A percentile compares a stretch with the other conserved stretches of the same genome.
These are phyloP conservation scores for Caiman crocodilus DNA, from an alignment of 2,797 vertebrate genomes.

Conservation along the genomic window DNA sequence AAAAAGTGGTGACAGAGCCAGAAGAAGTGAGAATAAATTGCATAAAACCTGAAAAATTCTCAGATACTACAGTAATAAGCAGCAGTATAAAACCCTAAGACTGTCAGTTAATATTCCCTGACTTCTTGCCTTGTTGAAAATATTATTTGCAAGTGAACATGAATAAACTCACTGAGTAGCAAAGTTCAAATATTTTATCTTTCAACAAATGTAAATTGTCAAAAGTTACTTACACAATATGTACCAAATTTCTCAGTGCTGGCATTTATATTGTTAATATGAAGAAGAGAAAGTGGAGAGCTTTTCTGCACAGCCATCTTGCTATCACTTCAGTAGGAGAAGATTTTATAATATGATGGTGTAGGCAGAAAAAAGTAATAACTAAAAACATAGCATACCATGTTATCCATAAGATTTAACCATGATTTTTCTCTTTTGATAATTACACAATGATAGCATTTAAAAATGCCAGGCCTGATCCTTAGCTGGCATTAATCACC, in stretches of 20 bases:
- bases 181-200: not conserved
- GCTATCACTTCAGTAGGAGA: not conserved
- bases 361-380: not conserved
- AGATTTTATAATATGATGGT: not conserved
- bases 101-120: not conserved
- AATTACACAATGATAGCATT: constrained; percentile 2
- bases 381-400: not conserved
- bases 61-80: not conserved
- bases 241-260: not conserved
- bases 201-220: not conserved
- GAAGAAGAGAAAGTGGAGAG: not conserved
- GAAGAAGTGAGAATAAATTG: constrained; percentile 27
- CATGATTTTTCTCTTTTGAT: not conserved
- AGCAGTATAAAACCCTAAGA: not conserved
- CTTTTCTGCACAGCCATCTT: not conserved
- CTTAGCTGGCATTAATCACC: constrained; percentile 15
- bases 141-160: not conserved
- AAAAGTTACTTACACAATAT: not conserved
- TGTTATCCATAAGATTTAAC: not conserved
- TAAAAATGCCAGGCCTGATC: not conserved
- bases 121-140: not conserved
- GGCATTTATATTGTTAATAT: not conserved
- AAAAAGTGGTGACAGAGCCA: not conserved
- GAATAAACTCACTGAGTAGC: not conserved
- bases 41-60: not conserved